Evolutionary conservation across 2,888 invertebrate species (phyloP).

Genomic region (Stenolophus ochropezus): DNA sequence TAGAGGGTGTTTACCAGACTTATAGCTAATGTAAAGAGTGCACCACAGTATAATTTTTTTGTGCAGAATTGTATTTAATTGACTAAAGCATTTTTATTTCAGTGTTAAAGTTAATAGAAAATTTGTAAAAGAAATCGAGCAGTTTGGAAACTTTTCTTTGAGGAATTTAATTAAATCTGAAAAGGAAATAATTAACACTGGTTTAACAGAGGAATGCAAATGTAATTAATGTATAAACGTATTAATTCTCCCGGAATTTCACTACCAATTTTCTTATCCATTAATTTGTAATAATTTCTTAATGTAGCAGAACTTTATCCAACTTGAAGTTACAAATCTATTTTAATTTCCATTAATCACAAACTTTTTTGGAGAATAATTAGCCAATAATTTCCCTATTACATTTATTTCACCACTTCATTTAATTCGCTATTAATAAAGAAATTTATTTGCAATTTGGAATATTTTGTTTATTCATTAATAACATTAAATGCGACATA

Average conservation of each 20-base stretch:
- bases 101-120: no score
- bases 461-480: no score
- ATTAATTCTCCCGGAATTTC: constrained; percentile 25
- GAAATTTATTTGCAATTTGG: not conserved
- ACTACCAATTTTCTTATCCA: constrained; percentile 29
- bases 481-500: no score
- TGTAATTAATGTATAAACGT: constrained; percentile 34
- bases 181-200: constrained; percentile 29
- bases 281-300: constrained; percentile 42
- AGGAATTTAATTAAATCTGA: constrained; percentile 38
- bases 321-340: constrained; percentile 4
- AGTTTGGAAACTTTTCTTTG: no score
- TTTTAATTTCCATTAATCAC: not conserved
- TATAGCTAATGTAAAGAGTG: no score
- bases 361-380: not conserved
- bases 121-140: no score
- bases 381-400: not conserved
- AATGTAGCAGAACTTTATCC: constrained; percentile 20
- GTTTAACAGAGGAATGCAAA: constrained; percentile 29
- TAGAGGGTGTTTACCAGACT: no score
- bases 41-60: no score
- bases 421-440: not conserved
- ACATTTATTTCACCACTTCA: not conserved
- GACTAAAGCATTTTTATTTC: no score
- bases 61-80: no score